These are phyloP conservation scores for Aradus depressus DNA, from an alignment of 2,888 invertebrate species.

Conservation along the genomic window DNA sequence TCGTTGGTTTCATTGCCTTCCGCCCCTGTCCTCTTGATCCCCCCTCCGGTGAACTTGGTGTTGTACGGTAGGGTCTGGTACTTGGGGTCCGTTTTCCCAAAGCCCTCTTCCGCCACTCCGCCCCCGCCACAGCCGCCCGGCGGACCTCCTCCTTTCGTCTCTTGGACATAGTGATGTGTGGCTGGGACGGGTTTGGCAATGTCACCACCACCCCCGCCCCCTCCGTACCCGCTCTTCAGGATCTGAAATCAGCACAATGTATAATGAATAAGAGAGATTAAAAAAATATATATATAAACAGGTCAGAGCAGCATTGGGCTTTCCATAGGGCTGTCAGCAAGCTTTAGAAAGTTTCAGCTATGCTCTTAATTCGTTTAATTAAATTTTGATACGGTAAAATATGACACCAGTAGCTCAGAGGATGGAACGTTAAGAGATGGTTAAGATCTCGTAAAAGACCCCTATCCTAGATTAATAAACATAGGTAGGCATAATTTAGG, in stretches of 20 bases:
- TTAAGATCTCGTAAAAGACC: too few relatives aligned
- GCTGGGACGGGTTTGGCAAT: slow-evolving; percentile 23
- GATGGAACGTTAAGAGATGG: too few relatives aligned
- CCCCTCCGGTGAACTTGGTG: slow-evolving; percentile 60
- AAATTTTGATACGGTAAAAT: too few relatives aligned
- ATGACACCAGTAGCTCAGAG: too few relatives aligned
- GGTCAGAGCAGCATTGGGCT: too few relatives aligned
- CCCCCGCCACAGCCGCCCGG: background rate
- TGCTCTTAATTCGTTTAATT: too few relatives aligned
- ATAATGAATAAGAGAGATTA: background rate
- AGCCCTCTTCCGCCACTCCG: slow-evolving; percentile 35
- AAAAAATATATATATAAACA: too few relatives aligned
- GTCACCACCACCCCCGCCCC: slow-evolving; percentile 21
- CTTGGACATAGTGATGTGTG: slow-evolving; percentile 26
- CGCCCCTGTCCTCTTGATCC: slow-evolving; percentile 16
- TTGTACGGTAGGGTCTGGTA: slow-evolving; percentile 86
- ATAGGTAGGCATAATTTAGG: too few relatives aligned
- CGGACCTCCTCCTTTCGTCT: slow-evolving; percentile 17
- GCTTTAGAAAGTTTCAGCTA: too few relatives aligned
- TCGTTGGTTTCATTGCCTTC: slow-evolving; percentile 27
- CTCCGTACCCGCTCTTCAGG: slow-evolving; percentile 13
- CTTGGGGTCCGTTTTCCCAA: slow-evolving; percentile 76
- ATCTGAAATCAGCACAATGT: background rate
- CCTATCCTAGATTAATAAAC: too few relatives aligned
- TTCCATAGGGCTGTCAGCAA: too few relatives aligned